Conservation (phyloP, 2,113 vertebrate genomes). For the Passer montanus region DNA sequence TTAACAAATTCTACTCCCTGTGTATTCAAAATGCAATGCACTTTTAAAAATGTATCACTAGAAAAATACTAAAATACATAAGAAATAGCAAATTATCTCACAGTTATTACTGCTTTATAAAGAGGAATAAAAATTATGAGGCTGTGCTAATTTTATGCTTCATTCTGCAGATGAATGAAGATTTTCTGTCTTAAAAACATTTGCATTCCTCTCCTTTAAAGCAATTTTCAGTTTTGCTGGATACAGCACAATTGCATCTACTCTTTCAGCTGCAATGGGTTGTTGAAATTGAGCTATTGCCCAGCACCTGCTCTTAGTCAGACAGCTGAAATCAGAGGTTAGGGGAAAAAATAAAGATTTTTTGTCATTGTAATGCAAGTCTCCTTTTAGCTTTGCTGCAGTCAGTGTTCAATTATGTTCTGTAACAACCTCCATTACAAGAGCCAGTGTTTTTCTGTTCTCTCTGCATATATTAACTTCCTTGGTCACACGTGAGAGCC, state of each 20-base stretch:
- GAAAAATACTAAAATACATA: neutral
- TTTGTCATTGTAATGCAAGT: slow-evolving; percentile 67
- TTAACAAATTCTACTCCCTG: neutral
- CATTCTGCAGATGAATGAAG: slow-evolving; percentile 49
- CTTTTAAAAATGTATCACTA: neutral
- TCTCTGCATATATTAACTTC: slow-evolving; percentile 48
- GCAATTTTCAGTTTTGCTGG: slow-evolving; percentile 62
- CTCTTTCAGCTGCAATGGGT: slow-evolving; percentile 54
- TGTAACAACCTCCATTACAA: slow-evolving; percentile 56
- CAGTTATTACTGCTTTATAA: slow-evolving; percentile 9
- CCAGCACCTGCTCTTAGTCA: slow-evolving; percentile 67
- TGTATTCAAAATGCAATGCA: neutral
- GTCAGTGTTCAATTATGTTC: slow-evolving; percentile 62
- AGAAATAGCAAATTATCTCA: neutral
- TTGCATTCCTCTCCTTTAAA: slow-evolving; percentile 32
- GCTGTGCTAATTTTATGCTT: slow-evolving; percentile 53
- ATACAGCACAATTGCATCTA: slow-evolving; percentile 57
- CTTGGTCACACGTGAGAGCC: neutral
- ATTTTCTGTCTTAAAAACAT: slow-evolving; percentile 47
- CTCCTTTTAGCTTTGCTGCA: slow-evolving; percentile 68
- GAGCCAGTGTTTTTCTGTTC: slow-evolving; percentile 38
- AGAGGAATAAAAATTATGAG: neutral
- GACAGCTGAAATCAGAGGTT: slow-evolving; percentile 65
- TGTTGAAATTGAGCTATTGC: slow-evolving; percentile 61
- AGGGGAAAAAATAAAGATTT: slow-evolving; percentile 60